phyloP scores from a whole-genome alignment of 2,797 vertebrate species.

The Cyprinella venusta region DNA sequence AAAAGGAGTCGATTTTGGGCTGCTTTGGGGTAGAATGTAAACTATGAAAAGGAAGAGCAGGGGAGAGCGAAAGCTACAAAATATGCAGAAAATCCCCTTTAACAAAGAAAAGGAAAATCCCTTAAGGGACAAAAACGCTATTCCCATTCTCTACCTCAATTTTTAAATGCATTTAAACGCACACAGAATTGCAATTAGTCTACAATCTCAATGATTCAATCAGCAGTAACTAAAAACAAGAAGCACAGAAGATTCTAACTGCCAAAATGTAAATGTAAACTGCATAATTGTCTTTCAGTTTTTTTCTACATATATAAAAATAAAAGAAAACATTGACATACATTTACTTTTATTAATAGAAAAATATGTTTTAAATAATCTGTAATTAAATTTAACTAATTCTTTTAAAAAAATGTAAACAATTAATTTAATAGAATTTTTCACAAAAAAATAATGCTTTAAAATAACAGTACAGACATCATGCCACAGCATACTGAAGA shows the following conservation, averaged over 20 bases:
- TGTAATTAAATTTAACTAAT: neutral
- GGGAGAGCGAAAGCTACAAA: neutral
- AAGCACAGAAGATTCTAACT: no score
- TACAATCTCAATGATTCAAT: neutral
- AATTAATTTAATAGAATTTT: neutral
- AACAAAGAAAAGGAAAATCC: slow-evolving; percentile 28
- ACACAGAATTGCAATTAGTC: neutral
- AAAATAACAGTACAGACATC: neutral
- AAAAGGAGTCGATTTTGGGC: slow-evolving; percentile 10
- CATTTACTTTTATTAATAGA: neutral
- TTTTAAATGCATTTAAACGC: neutral
- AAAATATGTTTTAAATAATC: no score
- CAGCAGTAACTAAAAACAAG: neutral
- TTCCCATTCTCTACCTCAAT: neutral
- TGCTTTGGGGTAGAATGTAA: slow-evolving; percentile 31
- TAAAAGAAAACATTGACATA: neutral
- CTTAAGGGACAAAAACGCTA: neutral
- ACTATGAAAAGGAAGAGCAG: slow-evolving; percentile 1
- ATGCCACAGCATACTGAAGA: neutral
- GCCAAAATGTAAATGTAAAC: neutral
- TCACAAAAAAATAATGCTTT: neutral
- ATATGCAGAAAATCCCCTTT: slow-evolving; percentile 6
- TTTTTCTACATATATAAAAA: neutral
- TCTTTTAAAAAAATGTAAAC: neutral
- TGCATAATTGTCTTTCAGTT: no score